Percentiles rank a stretch among this genome's conserved stretches.
Conservation (phyloP, 92 coral and sea anemone genomes). For the Heliopora coerulea region DNA sequence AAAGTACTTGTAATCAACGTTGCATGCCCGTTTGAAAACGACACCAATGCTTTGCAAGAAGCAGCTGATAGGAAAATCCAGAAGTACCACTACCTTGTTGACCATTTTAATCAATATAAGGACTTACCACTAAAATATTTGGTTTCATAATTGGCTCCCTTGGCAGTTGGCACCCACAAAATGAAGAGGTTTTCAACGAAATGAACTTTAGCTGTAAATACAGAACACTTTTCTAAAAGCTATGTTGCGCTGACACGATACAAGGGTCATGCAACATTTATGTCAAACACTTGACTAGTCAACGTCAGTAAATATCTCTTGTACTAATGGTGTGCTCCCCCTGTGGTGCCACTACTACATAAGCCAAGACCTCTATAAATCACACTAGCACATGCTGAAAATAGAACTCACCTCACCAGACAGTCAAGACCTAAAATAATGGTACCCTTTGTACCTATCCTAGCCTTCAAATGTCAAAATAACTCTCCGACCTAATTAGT, state of each 20-base stretch:
- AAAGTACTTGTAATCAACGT: constrained; percentile 27
- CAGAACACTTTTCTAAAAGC: background rate
- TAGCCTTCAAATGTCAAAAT: too few species aligned
- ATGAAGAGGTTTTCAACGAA: background rate
- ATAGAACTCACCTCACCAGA: too few species aligned
- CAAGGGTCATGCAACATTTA: background rate
- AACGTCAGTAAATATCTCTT: too few species aligned
- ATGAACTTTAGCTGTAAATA: background rate
- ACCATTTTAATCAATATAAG: background rate
- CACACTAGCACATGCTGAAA: too few species aligned
- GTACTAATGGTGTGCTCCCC: too few species aligned
- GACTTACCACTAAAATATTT: background rate
- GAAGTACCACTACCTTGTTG: background rate
- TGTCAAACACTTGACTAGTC: too few species aligned
- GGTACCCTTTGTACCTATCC: too few species aligned
- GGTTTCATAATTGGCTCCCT: constrained; percentile 1
- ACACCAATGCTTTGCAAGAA: background rate
- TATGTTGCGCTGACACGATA: background rate
- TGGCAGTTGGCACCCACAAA: background rate
- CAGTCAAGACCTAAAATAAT: too few species aligned
- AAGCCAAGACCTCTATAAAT: too few species aligned
- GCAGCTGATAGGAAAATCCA: background rate
- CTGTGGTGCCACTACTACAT: too few species aligned
- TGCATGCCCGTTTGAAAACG: constrained; percentile 35
- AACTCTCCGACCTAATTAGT: too few species aligned